Evolutionary conservation across 2,797 vertebrate species (phyloP).

Genomic region (Pelodytes ibericus): DNA sequence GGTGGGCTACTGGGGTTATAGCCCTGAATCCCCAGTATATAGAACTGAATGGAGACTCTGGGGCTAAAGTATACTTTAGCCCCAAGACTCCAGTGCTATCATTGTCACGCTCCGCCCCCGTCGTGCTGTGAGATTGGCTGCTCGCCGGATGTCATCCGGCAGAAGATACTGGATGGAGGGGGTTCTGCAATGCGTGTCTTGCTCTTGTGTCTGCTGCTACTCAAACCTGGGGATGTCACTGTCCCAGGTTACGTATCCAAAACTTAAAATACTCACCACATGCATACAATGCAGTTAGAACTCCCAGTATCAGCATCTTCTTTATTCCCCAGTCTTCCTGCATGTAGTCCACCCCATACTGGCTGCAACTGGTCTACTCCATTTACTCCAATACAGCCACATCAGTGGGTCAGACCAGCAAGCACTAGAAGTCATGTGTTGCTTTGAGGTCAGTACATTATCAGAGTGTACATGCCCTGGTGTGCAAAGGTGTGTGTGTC

Average conservation of each 20-base stretch:
- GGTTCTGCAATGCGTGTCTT: conserved; percentile 38
- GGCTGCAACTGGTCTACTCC: conserved; percentile 6
- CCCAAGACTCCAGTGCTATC: too few relatives aligned
- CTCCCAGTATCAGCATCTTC: conserved; percentile 69
- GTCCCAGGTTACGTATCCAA: conserved; percentile 78
- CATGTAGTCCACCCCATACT: background rate
- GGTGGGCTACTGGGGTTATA: too few relatives aligned
- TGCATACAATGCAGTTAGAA: conserved; percentile 72
- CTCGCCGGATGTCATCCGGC: too few relatives aligned
- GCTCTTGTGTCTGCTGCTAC: conserved; percentile 36
- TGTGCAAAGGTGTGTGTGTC: too few relatives aligned
- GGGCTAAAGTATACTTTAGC: too few relatives aligned
- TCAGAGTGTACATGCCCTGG: conserved; percentile 55
- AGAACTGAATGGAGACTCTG: too few relatives aligned
- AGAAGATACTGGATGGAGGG: too few relatives aligned
- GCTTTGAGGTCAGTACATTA: conserved; percentile 19
- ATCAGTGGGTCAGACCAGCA: conserved; percentile 37
- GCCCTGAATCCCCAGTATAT: too few relatives aligned
- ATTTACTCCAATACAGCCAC: conserved; percentile 51
- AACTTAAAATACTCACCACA: conserved; percentile 74
- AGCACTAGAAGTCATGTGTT: conserved; percentile 64
- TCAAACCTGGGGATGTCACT: conserved; percentile 59
- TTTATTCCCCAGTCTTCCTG: background rate
- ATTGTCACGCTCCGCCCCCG: too few relatives aligned
- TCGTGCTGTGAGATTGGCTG: too few relatives aligned